Base-by-base conservation (phyloP, 2,888 invertebrate species). In the Mythimna lalbum region DNA sequence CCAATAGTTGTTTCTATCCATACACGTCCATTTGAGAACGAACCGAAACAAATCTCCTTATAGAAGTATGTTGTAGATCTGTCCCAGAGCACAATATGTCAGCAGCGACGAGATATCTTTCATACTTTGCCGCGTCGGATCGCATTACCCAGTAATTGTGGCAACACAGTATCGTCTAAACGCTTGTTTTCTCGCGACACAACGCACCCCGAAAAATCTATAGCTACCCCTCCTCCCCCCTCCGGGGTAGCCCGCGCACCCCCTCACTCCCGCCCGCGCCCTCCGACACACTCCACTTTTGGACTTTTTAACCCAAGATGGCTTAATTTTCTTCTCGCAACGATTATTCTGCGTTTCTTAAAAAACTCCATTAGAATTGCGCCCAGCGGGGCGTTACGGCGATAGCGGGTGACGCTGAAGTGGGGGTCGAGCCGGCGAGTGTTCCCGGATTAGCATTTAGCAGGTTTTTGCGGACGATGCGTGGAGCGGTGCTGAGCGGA, bases 291-390 rank as follows among this genome's bases (percentile, higher is more conserved):
- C 91, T 89, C 89, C 88, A 89, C 87, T 92, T 92, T 92, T 92
- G 92, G 92, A 93, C 93, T 92, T 93, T 94, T 94, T 93, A 93
- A 92, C 91, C 92, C 92, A 91, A 94, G 94, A 94, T 93, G 94
- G 92, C 94, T 94, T 94, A 93, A 95, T 95, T 94, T 94, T 91
- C 92, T 92, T 90, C 90, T 90, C 88, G 85, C 88, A 85, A 87
- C 90, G 88, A 92, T 90, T 90, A 90, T 91, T 91, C 84, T 89
- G 82, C 89, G 88, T 90, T 92, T 90, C 92, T 92, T 91, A 82
- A 89, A 91, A 93, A 92, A 91, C 90, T 90, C 92, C 91, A 92
- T 93, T 93, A 93, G 90, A 88, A 90, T 87, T 85, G 90, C 84
- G 88, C 84, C 83, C 83, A 84, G 78, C 86, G 80, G 81, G 82